Conservation (phyloP, 2,888 invertebrate genomes). For the Miltochrista miniata region DNA sequence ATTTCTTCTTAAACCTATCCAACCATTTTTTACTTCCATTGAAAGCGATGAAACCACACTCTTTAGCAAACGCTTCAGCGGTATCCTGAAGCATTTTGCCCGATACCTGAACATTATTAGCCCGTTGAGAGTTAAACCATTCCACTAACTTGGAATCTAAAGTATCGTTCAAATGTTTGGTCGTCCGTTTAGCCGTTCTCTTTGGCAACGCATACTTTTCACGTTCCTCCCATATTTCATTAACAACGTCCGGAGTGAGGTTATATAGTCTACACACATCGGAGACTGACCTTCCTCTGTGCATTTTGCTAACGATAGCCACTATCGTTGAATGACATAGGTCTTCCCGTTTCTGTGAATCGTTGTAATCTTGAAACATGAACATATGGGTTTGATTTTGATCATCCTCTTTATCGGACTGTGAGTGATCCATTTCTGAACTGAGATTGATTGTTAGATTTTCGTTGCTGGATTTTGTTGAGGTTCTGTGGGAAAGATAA, state of each 20-base stretch:
- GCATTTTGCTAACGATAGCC: conserved; percentile 55
- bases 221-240: conserved; percentile 54
- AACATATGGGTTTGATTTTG: conserved; percentile 12
- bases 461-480: not conserved
- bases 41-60: conserved; percentile 49
- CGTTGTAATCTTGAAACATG: conserved; percentile 16
- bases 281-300: conserved; percentile 46
- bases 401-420: conserved; percentile 30
- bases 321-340: conserved; percentile 41
- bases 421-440: conserved; percentile 19
- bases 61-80: conserved; percentile 50
- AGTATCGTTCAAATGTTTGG: conserved; percentile 46
- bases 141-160: conserved; percentile 45
- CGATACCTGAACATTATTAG: conserved; percentile 41
- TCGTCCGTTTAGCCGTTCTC: conserved; percentile 35
- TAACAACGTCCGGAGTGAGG: conserved; percentile 44
- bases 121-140: conserved; percentile 46
- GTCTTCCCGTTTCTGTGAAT: conserved; percentile 35
- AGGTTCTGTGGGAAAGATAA: not conserved
- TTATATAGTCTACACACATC: conserved; percentile 51
- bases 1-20: conserved; percentile 52
- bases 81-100: conserved; percentile 52
- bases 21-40: conserved; percentile 58
- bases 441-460: conserved; percentile 12
- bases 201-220: conserved; percentile 46